Conservation (phyloP, 2,888 invertebrate species). For the Hirtodrosophila histrioides region DNA sequence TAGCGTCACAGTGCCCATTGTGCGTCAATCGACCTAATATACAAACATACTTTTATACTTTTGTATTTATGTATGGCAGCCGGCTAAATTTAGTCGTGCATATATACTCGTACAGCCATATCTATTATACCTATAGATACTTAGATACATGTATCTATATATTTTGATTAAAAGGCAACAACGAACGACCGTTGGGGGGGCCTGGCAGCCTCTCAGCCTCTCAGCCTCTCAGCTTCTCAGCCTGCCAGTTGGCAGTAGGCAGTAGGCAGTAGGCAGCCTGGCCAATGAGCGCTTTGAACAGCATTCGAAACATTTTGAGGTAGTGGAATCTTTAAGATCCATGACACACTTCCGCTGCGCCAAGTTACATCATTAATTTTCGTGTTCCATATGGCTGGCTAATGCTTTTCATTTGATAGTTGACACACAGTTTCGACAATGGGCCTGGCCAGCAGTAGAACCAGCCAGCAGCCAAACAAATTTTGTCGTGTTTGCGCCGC, state of each 20-base stretch:
- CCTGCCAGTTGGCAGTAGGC: too few relatives aligned
- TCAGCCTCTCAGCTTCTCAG: too few relatives aligned
- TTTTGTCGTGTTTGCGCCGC: constrained; percentile 78
- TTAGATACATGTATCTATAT: constrained; percentile 12
- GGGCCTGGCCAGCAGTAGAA: constrained; percentile 45
- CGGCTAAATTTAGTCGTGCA: constrained; percentile 61
- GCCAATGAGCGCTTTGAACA: constrained; percentile 63
- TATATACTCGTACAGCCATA: constrained; percentile 30
- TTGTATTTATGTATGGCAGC: constrained; percentile 33
- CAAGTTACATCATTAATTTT: constrained; percentile 80
- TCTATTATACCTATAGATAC: constrained; percentile 20
- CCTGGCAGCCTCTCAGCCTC: constrained; percentile 11
- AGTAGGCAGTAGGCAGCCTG: constrained; percentile 2
- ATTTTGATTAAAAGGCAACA: constrained; percentile 58
- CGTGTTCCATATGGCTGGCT: constrained; percentile 64
- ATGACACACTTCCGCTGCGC: constrained; percentile 75
- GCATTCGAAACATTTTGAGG: constrained; percentile 42
- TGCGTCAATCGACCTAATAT: constrained; percentile 69
- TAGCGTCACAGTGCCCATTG: constrained; percentile 68
- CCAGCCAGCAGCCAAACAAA: constrained; percentile 62
- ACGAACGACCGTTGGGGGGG: constrained; percentile 12
- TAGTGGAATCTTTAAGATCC: constrained; percentile 70
- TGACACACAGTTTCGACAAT: constrained; percentile 62
- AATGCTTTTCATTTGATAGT: constrained; percentile 63
- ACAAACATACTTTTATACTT: constrained; percentile 31